A percentile compares a stretch with the other conserved stretches of the same genome.
These are phyloP conservation scores for Falco punctatus DNA, from an alignment of 2,113 vertebrate species.

Conservation along the genomic window DNA sequence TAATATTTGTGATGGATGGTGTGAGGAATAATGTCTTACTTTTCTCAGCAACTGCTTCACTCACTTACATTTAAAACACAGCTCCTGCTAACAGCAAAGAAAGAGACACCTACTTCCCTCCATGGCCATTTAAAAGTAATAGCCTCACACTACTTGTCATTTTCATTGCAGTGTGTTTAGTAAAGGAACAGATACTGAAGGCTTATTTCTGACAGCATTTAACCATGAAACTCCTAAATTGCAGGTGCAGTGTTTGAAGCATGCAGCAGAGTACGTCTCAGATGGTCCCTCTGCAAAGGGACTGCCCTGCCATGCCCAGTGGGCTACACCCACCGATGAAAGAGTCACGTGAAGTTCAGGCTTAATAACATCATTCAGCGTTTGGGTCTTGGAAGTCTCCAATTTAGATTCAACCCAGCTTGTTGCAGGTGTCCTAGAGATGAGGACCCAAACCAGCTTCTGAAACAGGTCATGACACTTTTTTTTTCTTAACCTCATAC, in stretches of 20 bases:
- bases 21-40: background rate
- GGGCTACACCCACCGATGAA: rapidly evolving
- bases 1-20: background rate
- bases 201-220: background rate
- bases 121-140: background rate
- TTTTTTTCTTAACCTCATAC: background rate
- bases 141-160: background rate
- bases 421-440: background rate
- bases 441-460: background rate
- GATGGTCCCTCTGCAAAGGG: background rate
- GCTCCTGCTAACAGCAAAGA: background rate
- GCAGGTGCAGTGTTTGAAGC: background rate
- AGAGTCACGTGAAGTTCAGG: background rate
- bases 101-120: background rate
- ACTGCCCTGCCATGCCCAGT: background rate
- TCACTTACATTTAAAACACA: background rate
- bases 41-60: background rate
- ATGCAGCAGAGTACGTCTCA: background rate
- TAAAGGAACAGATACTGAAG: background rate
- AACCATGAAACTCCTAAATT: background rate
- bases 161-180: background rate
- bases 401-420: background rate
- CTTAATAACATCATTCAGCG: background rate
- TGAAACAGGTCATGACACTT: background rate
- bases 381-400: background rate